Percentiles rank a stretch among this genome's conserved stretches.
Conservation (phyloP, 2,797 vertebrate species). For the Schizopygopsis pylzovi region DNA sequence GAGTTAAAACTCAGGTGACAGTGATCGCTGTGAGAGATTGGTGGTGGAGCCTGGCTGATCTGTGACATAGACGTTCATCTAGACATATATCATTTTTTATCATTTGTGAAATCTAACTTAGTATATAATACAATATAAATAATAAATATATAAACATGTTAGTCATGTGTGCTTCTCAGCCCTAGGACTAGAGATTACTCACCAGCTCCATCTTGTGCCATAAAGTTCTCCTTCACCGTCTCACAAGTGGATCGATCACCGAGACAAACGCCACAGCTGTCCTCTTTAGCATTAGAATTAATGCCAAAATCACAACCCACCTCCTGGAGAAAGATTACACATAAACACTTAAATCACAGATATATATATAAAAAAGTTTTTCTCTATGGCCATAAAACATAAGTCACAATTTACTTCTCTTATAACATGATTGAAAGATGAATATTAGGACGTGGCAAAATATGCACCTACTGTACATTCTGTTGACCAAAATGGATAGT, state of each 20-base stretch:
- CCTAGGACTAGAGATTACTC: background rate
- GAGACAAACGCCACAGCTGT: conserved; percentile 93
- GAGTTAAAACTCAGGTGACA: too few relatives aligned
- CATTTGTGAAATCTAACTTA: background rate
- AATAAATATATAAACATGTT: background rate
- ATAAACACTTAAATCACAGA: background rate
- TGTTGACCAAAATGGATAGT: background rate
- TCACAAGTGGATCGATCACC: conserved; percentile 90
- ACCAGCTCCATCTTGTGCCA: conserved; percentile 90
- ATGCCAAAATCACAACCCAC: conserved; percentile 97
- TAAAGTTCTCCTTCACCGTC: conserved; percentile 86
- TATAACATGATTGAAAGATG: too few relatives aligned
- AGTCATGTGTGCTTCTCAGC: conserved; percentile 2
- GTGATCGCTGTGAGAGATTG: too few relatives aligned
- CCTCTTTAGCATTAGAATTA: conserved; percentile 92
- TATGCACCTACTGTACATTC: background rate
- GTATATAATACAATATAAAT: background rate
- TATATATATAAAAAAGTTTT: background rate
- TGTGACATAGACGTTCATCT: too few relatives aligned
- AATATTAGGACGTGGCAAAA: background rate
- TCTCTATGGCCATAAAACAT: background rate
- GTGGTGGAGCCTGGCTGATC: too few relatives aligned
- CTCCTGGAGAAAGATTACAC: conserved; percentile 71
- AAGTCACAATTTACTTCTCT: background rate
- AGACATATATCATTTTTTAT: conserved; percentile 15